phyloP scores from a whole-genome alignment of 2,797 vertebrate genomes.

The Erpetoichthys calabaricus region DNA sequence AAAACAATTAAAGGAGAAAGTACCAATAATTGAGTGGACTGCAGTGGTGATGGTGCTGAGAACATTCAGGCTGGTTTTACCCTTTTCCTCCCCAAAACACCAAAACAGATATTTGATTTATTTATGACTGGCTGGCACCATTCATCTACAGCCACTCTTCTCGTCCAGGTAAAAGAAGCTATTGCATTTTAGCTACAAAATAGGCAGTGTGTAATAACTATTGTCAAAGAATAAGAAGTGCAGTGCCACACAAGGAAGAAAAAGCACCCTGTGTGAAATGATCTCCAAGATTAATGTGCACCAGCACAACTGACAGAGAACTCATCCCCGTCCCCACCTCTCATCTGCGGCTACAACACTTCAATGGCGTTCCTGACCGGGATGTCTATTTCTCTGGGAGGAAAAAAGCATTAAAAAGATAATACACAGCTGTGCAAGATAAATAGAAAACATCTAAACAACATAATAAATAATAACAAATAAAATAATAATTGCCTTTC shows the following conservation, averaged over 20 bases:
- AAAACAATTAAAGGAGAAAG: too few species aligned
- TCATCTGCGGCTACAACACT: background rate
- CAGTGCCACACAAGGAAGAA: background rate
- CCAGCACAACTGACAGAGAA: background rate
- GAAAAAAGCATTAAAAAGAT: background rate
- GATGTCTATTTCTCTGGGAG: background rate
- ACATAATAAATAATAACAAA: too few species aligned
- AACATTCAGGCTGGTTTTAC: background rate
- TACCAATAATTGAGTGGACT: too few species aligned
- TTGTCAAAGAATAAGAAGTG: conserved; percentile 5
- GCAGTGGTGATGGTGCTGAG: background rate
- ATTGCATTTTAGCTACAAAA: conserved; percentile 2
- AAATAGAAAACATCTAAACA: background rate
- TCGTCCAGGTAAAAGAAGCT: conserved; percentile 1
- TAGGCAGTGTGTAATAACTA: conserved; percentile 6
- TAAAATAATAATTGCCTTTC: too few species aligned
- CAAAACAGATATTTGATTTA: conserved; percentile 4
- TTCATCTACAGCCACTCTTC: conserved; percentile 10
- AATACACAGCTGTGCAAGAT: background rate
- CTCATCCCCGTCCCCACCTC: background rate
- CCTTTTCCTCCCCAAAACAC: conserved; percentile 6
- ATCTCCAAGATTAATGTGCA: conserved; percentile 2
- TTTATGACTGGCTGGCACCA: background rate
- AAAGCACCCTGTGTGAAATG: conserved; percentile 3
- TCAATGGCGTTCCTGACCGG: background rate